phyloP scores from a whole-genome alignment of 2,888 invertebrate species.

The Stomorhina lunata region DNA sequence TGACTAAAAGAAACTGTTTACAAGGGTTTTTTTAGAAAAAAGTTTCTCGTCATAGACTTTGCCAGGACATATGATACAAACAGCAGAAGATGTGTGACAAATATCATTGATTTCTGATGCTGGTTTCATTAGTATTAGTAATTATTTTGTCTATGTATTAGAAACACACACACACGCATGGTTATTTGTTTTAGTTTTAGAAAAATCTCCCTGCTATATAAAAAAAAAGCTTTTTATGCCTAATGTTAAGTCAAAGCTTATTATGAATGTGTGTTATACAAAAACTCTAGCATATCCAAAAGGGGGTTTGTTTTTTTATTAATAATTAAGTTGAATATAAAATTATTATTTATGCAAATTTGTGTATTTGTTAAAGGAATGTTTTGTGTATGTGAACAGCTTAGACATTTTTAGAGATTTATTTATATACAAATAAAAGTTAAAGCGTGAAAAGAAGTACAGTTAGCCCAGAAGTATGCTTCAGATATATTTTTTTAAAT shows the following conservation, averaged over 20 bases:
- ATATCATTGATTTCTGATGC: slow-evolving; percentile 75
- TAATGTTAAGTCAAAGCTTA: neutral
- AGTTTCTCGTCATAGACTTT: slow-evolving; percentile 25
- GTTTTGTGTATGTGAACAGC: neutral
- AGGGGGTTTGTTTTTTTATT: slow-evolving; percentile 54
- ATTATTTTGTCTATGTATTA: slow-evolving; percentile 13
- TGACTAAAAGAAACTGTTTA: slow-evolving; percentile 58
- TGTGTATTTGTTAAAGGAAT: slow-evolving; percentile 39
- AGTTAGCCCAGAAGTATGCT: slow-evolving; percentile 20
- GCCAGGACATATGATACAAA: slow-evolving; percentile 63
- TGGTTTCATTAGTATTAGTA: slow-evolving; percentile 61
- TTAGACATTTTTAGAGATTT: neutral
- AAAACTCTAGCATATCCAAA: neutral
- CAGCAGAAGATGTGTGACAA: slow-evolving; percentile 67
- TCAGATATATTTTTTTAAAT: no score
- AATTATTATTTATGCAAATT: slow-evolving; percentile 65
- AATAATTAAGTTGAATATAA: slow-evolving; percentile 65
- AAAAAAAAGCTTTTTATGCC: neutral
- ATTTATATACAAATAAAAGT: no score
- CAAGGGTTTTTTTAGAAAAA: slow-evolving; percentile 56
- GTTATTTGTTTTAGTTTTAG: slow-evolving; percentile 35
- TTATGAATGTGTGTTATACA: slow-evolving; percentile 3
- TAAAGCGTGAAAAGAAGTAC: slow-evolving; percentile 26
- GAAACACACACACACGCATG: no score
- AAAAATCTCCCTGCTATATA: slow-evolving; percentile 31